Percentiles rank a stretch among this genome's conserved stretches.
phyloP scores from a whole-genome alignment of 2,888 invertebrate species.

The Andricus curvator region DNA sequence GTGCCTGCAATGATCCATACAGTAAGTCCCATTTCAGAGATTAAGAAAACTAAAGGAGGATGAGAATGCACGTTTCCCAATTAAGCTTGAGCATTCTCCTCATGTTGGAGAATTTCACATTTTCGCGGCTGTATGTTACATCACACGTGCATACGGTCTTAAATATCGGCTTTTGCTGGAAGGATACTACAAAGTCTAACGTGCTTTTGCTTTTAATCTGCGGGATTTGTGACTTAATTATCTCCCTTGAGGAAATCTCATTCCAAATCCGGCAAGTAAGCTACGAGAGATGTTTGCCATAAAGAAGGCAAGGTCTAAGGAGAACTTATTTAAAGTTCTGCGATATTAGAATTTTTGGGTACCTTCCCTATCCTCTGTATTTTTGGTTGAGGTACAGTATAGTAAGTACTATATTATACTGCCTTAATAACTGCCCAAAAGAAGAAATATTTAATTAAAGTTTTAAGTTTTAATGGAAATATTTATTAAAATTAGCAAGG shows the following conservation, averaged over 20 bases:
- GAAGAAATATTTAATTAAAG: too few species aligned
- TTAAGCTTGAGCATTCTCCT: constrained; percentile 53
- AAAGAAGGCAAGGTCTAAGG: background rate
- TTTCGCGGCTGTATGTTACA: constrained; percentile 28
- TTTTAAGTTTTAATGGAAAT: too few species aligned
- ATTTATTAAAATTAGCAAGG: too few species aligned
- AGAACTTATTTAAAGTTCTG: background rate
- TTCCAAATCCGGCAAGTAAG: constrained; percentile 13
- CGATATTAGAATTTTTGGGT: background rate
- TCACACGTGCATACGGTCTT: constrained; percentile 38
- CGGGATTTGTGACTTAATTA: constrained; percentile 38
- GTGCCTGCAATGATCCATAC: constrained; percentile 39
- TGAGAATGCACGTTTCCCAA: constrained; percentile 58
- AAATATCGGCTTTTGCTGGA: constrained; percentile 27
- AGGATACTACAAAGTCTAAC: constrained; percentile 21
- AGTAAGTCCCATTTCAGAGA: constrained; percentile 60
- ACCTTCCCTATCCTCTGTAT: too few species aligned
- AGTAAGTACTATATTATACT: too few species aligned
- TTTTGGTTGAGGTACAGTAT: too few species aligned
- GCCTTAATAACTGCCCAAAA: too few species aligned
- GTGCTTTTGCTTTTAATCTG: constrained; percentile 28
- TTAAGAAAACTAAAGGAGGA: constrained; percentile 56
- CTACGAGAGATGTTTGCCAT: background rate
- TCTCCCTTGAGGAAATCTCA: constrained; percentile 4
- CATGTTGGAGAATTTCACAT: constrained; percentile 35